phyloP scores from a whole-genome alignment of 92 coral and sea anemone species.

The Parazoanthus swiftii region DNA sequence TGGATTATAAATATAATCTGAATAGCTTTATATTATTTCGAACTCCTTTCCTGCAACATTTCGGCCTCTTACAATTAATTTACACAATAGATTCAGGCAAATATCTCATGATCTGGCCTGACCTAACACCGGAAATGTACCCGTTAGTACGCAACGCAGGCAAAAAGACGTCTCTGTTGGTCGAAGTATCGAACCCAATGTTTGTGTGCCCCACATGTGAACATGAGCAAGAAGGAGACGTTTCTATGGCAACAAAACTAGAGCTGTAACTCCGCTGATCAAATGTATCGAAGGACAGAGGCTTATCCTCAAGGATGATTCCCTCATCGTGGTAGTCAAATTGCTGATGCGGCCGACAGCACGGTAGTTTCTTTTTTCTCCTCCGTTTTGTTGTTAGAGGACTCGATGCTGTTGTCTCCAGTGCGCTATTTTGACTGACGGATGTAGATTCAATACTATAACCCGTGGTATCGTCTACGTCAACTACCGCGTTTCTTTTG shows the following conservation, averaged over 20 bases:
- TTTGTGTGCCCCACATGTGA: conserved; percentile 43
- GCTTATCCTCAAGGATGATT: conserved; percentile 84
- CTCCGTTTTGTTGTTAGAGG: conserved; percentile 58
- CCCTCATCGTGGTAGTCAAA: conserved; percentile 89
- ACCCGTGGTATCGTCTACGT: conserved; percentile 25
- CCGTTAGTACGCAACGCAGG: conserved; percentile 53
- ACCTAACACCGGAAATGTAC: conserved; percentile 31
- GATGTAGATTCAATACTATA: conserved; percentile 41
- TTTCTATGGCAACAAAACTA: conserved; percentile 77
- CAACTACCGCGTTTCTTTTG: conserved; percentile 4
- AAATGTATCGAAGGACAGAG: conserved; percentile 55
- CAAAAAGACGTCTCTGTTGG: conserved; percentile 54
- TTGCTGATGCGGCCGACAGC: conserved; percentile 76
- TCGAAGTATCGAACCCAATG: conserved; percentile 57
- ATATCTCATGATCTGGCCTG: conserved; percentile 62
- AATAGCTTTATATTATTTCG: background rate
- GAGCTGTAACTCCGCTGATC: conserved; percentile 64
- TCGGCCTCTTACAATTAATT: background rate
- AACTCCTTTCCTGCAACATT: background rate
- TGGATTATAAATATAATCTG: conserved; percentile 10
- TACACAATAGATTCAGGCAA: conserved; percentile 91
- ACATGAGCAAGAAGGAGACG: conserved; percentile 78
- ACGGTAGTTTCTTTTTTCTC: conserved; percentile 92
- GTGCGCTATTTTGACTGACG: conserved; percentile 16
- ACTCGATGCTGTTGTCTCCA: conserved; percentile 26